Evolutionary conservation across 2,797 vertebrate species (phyloP), one percentile per base, ranked within the genome.

Genomic region (Molossus alvarezi): DNA sequence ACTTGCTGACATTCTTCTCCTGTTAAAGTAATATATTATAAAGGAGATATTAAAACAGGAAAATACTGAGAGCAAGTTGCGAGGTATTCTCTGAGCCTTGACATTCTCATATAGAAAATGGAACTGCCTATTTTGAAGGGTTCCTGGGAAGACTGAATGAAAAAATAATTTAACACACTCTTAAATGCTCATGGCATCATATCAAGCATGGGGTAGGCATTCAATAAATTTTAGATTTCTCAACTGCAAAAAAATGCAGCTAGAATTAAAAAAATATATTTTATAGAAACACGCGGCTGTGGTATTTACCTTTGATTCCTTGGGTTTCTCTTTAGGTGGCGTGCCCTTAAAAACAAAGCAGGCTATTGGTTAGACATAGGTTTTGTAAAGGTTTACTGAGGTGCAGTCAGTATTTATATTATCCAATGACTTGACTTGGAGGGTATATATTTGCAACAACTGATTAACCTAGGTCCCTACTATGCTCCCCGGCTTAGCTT

Each of bases 281-380:
- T 33, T 60, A 12, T 37, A 64, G 23, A 86, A 93, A 48, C 57
- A 87, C 41, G 65, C 9, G 1, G 58, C 15, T 21, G 4, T 4
- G 18, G 51, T 62, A 4, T 12, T 97, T 98, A 99, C 98, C 98
- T 98, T 98, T 71, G 90, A 64, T 73, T 97, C 98, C 81, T 97
- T 87, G 29, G 85, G 87, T 33, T 96, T 92, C 88, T 95, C 33
- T 72, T 45, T 45, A 45, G 41, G 94, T 33, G 98, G 88, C 88
- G 98, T 96, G 45, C 90, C 97, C 98, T 99, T 94, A 92, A 93
- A 86, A 97, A 94, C 48, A 96, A 95, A 55, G 73, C 12, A 96
- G 12, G 86, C 5, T 37, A 55, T 20, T 71, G 60, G 72, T 97
- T 94, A 96, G 60, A 29, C 15, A 77, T 0, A 53, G 6, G 60